These are phyloP conservation scores for Odontesthes bonariensis DNA, from an alignment of 2,113 vertebrate genomes.

Conservation along the genomic window DNA sequence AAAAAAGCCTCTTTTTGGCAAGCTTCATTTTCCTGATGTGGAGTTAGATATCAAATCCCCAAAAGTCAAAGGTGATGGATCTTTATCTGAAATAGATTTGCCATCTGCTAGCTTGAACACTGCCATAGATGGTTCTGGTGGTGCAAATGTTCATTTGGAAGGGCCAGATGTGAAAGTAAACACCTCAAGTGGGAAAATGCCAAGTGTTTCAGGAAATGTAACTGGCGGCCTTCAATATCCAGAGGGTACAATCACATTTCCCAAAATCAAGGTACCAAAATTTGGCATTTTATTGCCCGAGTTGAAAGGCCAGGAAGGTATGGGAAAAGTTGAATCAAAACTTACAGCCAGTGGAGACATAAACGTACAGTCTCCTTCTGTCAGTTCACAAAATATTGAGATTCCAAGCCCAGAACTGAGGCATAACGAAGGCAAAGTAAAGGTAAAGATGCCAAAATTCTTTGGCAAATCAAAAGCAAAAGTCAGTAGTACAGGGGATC, in stretches of 20 bases:
- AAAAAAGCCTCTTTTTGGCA: constrained; percentile 91
- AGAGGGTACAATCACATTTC: constrained; percentile 78
- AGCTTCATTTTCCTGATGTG: constrained; percentile 92
- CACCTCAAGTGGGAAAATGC: constrained; percentile 77
- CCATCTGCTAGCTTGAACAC: constrained; percentile 61
- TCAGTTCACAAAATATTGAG: constrained; percentile 72
- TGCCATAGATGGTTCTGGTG: constrained; percentile 41
- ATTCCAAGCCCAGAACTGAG: constrained; percentile 81
- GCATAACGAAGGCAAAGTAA: constrained; percentile 85
- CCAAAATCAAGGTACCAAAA: constrained; percentile 87
- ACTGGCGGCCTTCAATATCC: constrained; percentile 71
- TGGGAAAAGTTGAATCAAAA: constrained; percentile 63
- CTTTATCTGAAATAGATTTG: constrained; percentile 74
- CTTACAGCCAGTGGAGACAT: constrained; percentile 52
- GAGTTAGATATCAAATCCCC: constrained; percentile 94
- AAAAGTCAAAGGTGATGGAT: constrained; percentile 82
- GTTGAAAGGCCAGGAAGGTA: constrained; percentile 71
- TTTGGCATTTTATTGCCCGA: constrained; percentile 85
- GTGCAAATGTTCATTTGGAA: constrained; percentile 64
- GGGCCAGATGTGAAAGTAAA: constrained; percentile 80
- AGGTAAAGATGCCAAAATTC: constrained; percentile 92
- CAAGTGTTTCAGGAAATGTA: constrained; percentile 52
- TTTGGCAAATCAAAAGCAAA: constrained; percentile 92
- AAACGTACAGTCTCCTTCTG: constrained; percentile 57
- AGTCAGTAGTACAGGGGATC: constrained; percentile 72